Evolutionary conservation across 2,113 vertebrate species (phyloP).

Genomic region (Grammomys surdaster): DNA sequence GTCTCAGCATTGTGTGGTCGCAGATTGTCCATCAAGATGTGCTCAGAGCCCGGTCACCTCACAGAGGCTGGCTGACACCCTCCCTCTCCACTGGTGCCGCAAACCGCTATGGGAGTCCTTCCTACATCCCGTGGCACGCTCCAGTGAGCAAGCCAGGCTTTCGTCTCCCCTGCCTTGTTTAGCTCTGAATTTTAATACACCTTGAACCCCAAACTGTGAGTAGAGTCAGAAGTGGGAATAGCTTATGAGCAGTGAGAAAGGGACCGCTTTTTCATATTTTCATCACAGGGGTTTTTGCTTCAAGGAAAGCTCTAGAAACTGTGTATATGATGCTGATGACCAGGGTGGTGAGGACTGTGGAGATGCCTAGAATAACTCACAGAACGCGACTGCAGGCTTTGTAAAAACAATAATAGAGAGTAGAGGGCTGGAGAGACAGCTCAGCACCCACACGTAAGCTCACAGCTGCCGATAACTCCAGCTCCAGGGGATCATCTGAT

Average conservation of each 20-base stretch:
- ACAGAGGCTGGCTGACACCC: too few relatives aligned
- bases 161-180: neutral
- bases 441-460: neutral
- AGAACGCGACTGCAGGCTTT: neutral
- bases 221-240: neutral
- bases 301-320: slow-evolving; percentile 27
- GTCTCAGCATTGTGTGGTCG: neutral
- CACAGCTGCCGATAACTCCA: neutral
- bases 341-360: too few relatives aligned
- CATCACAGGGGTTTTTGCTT: slow-evolving; percentile 56
- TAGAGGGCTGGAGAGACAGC: neutral
- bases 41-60: neutral
- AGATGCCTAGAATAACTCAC: neutral
- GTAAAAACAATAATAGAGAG: neutral
- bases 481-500: neutral
- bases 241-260: neutral
- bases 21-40: rapidly evolving
- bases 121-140: neutral
- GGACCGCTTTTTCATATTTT: neutral
- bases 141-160: neutral
- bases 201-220: neutral
- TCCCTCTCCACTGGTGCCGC: rapidly evolving
- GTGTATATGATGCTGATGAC: neutral
- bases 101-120: neutral
- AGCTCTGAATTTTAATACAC: neutral